Evolutionary conservation across 2,113 vertebrate species (phyloP).

Genomic region (Neoarius graeffei): DNA sequence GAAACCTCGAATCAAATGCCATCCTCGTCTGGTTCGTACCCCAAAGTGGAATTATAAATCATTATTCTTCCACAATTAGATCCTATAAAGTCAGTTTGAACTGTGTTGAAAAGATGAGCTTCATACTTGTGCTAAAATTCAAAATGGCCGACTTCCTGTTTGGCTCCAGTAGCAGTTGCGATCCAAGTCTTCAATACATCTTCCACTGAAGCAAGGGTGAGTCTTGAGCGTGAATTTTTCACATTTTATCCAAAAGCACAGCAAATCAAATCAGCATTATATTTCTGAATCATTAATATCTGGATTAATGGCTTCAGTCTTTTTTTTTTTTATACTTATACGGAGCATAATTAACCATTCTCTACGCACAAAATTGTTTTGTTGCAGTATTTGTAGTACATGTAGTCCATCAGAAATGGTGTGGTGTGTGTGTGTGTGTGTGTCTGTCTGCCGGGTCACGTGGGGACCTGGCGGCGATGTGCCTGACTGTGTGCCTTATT

Average conservation of each 20-base stretch:
- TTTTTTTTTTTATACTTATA: background rate
- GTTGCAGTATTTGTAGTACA: background rate
- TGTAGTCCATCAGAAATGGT: background rate
- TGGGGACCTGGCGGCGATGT: constrained; percentile 47
- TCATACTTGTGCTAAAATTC: background rate
- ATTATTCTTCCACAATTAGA: background rate
- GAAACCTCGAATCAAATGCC: background rate
- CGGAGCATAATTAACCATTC: background rate
- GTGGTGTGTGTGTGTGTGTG: background rate
- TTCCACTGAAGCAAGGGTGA: background rate
- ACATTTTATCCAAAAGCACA: background rate
- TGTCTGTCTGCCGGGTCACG: constrained; percentile 44
- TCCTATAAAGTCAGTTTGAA: background rate
- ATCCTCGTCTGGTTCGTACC: background rate
- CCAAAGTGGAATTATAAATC: background rate
- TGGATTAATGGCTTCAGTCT: background rate
- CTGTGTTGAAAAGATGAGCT: background rate
- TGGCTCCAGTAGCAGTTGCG: background rate
- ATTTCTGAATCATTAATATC: background rate
- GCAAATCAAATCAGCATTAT: background rate
- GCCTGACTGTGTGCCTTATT: constrained; percentile 69
- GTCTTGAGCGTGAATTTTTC: background rate
- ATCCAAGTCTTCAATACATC: background rate
- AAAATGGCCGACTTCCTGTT: background rate
- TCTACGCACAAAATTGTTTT: background rate